Percentiles rank a stretch among this genome's conserved stretches.
These are phyloP conservation scores for Horisme vitalbata DNA, from an alignment of 2,888 invertebrate species.

Conservation along the genomic window DNA sequence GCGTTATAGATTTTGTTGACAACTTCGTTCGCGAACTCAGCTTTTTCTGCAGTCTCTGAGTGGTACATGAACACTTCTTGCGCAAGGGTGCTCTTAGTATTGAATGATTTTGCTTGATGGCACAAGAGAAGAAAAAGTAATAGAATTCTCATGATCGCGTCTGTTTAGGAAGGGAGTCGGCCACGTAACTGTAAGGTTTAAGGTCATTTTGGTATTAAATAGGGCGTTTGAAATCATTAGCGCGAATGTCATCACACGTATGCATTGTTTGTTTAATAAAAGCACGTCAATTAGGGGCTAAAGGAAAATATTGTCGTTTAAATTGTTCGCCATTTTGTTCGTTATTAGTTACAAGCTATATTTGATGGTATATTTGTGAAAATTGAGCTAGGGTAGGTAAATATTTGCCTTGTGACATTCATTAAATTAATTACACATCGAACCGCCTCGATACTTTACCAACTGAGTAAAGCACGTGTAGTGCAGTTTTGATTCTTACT, in stretches of 20 bases:
- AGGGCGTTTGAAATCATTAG: slow-evolving; percentile 60
- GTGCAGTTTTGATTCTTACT: too few relatives aligned
- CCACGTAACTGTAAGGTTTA: slow-evolving; percentile 50
- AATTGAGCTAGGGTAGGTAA: slow-evolving; percentile 3
- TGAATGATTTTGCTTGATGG: slow-evolving; percentile 29
- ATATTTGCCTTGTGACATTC: slow-evolving; percentile 8
- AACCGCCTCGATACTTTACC: too few relatives aligned
- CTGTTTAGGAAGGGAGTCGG: slow-evolving; percentile 31
- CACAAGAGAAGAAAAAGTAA: slow-evolving; percentile 41
- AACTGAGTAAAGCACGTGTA: too few relatives aligned
- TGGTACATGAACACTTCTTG: slow-evolving; percentile 61
- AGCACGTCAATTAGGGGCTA: slow-evolving; percentile 69
- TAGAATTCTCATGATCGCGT: slow-evolving; percentile 39
- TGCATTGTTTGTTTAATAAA: slow-evolving; percentile 58
- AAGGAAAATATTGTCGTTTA: slow-evolving; percentile 65
- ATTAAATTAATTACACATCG: too few relatives aligned
- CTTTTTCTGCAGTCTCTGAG: slow-evolving; percentile 51
- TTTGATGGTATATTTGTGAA: slow-evolving; percentile 10
- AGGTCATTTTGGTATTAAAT: slow-evolving; percentile 47
- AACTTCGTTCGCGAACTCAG: slow-evolving; percentile 60
- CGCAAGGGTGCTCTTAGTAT: slow-evolving; percentile 37
- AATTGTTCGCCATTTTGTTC: slow-evolving; percentile 50
- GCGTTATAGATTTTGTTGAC: slow-evolving; percentile 67
- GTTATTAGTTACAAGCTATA: slow-evolving; percentile 20
- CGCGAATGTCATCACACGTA: slow-evolving; percentile 47